Evolutionary conservation across 2,888 invertebrate genomes (phyloP), one percentile per base, ranked within the genome.

Genomic region (Torymus auratus): DNA sequence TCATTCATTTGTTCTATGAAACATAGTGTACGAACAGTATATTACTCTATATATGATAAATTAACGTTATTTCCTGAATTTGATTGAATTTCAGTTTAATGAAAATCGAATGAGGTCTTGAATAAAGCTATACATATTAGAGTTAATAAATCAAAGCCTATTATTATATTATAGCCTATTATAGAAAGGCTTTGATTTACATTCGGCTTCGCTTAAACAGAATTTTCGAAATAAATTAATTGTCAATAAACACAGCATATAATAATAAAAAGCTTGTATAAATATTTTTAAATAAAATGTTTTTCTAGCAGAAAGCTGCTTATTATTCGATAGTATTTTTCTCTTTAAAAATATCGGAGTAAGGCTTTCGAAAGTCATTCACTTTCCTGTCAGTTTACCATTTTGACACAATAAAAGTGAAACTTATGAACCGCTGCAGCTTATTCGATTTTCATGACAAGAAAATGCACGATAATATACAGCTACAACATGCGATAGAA

Each of bases 361-460:
- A 10, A 70, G 5, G 71, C 28, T 61, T 17, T 11, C 23, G 14
- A 17, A 28, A 55, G 52, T 53, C 28, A 64, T 73, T 62, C 64
- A 73, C 53, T 64, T 73, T n/a, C 28, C 17, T 55, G 64, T 55
- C 64, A 55, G 64, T 73, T 73, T 64, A 73, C 23, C 23, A n/a
- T 58, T 52, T 28, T n/a, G 52, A 55, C 52, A 52, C 41, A 23
- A 73, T 61, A 58, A 20, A 11, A 53, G 11, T 17, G 61, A 52
- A 68, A 71, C 61, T 50, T 23, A 61, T 61, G 20, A 71, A n/a
- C 61, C 20, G 41, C 53, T 52, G 28, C 28, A 28, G 7, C 28
- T 58, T 69, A 58, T 70, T 70, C 7, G 15, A 15, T n/a, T 12
- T 20, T 60, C 15, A 4, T 28, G 28, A 2, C 28, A 28, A 4